Percentiles rank a stretch among this genome's conserved stretches.
phyloP scores from a whole-genome alignment of 2,797 vertebrate species.

The Thunnus albacares region DNA sequence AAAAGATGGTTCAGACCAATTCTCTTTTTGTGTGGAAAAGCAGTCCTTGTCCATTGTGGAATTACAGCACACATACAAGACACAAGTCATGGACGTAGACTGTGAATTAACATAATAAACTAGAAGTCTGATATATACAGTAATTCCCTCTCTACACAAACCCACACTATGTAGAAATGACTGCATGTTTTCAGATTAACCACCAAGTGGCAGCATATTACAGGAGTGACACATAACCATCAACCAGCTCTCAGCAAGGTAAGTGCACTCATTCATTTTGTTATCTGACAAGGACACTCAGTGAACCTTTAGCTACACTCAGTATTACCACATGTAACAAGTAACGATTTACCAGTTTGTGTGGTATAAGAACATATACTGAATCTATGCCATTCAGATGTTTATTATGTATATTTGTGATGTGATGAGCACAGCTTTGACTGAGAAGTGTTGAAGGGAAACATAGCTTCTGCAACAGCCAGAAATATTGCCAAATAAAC shows the following conservation, averaged over 20 bases:
- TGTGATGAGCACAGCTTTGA: background rate
- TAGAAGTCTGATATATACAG: too few relatives aligned
- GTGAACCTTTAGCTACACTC: background rate
- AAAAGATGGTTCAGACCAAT: background rate
- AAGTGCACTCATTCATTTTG: background rate
- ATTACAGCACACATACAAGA: background rate
- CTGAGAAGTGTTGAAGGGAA: background rate
- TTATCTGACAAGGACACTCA: background rate
- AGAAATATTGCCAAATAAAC: background rate
- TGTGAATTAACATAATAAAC: background rate
- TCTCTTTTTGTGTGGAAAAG: background rate
- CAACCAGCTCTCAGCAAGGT: background rate
- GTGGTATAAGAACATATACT: too few relatives aligned
- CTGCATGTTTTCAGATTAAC: constrained; percentile 27
- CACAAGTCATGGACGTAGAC: too few relatives aligned
- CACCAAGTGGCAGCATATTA: constrained; percentile 56
- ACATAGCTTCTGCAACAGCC: too few relatives aligned
- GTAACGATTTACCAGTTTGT: too few relatives aligned
- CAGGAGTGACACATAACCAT: background rate
- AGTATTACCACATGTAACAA: background rate
- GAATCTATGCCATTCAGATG: background rate
- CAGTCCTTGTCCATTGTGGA: background rate
- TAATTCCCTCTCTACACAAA: background rate
- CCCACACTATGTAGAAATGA: background rate
- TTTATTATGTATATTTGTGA: background rate